Evolutionary conservation across 1,140 invertebrate genomes (phyloP).

Genomic region (Ylistrum balloti): DNA sequence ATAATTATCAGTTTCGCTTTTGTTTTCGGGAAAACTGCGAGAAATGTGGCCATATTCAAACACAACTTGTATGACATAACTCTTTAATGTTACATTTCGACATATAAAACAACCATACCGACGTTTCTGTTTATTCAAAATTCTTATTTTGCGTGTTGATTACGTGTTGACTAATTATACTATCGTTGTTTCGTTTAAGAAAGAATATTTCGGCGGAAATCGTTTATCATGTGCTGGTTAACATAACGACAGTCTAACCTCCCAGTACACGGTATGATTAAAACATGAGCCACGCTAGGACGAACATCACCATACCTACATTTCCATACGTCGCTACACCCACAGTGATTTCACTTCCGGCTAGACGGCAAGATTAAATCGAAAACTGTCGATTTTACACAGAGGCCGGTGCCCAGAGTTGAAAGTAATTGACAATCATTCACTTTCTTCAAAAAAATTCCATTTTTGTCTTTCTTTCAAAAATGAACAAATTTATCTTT

Average conservation of each 20-base stretch:
- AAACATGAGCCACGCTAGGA: conserved; percentile 1
- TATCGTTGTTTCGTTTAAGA: conserved; percentile 15
- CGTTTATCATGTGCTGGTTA: not conserved
- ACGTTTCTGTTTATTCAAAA: too few species aligned
- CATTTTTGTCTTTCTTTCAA: not conserved
- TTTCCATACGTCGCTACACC: conserved; percentile 13
- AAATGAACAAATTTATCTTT: too few species aligned
- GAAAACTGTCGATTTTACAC: not conserved
- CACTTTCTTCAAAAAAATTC: not conserved
- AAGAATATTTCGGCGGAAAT: not conserved
- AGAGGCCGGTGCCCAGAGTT: not conserved
- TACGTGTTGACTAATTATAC: not conserved
- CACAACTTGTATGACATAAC: too few species aligned
- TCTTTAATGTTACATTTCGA: too few species aligned
- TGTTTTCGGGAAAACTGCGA: too few species aligned
- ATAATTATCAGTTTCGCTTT: too few species aligned
- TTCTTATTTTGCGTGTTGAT: not conserved
- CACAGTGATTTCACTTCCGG: conserved; percentile 8
- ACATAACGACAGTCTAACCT: not conserved
- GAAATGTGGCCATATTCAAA: too few species aligned
- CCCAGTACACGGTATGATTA: not conserved
- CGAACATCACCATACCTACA: not conserved
- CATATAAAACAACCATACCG: too few species aligned
- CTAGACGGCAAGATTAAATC: conserved; percentile 11
- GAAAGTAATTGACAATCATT: not conserved